Evolutionary conservation across 1,140 invertebrate species (phyloP).

Genomic region (Tetramorium parvispinum): DNA sequence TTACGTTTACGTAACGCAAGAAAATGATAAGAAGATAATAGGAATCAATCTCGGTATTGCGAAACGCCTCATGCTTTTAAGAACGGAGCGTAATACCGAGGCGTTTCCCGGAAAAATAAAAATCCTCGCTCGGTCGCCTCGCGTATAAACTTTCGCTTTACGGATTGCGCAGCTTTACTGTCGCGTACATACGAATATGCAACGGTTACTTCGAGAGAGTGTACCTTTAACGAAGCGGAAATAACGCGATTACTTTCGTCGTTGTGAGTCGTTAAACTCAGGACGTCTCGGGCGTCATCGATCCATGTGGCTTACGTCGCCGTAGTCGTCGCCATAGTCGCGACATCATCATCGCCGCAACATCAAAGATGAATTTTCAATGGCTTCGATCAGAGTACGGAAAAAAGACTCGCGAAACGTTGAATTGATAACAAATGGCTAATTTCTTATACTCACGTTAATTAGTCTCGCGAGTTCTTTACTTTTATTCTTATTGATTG

Average conservation of each 20-base stretch:
- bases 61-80: not conserved
- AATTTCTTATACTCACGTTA: slow-evolving; percentile 49
- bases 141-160: slow-evolving; percentile 37
- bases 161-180: slow-evolving; percentile 29
- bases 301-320: slow-evolving; percentile 34
- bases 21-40: slow-evolving; percentile 32
- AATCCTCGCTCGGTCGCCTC: not conserved
- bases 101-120: not conserved
- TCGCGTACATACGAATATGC: slow-evolving; percentile 15
- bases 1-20: slow-evolving; percentile 21
- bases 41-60: slow-evolving; percentile 15
- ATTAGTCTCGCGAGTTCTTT: not conserved
- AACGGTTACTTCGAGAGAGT: not conserved
- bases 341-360: not conserved
- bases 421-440: not conserved
- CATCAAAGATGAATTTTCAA: slow-evolving; percentile 55
- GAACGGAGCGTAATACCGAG: not conserved
- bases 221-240: slow-evolving; percentile 16
- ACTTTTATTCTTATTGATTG: slow-evolving; percentile 10
- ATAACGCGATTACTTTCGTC: slow-evolving; percentile 48
- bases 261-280: slow-evolving; percentile 49
- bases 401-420: slow-evolving; percentile 8
- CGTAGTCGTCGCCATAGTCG: slow-evolving; percentile 5
- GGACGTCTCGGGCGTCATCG: slow-evolving; percentile 47
- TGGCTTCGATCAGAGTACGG: not conserved